Evolutionary conservation across 2,113 vertebrate genomes (phyloP).

Genomic region (Phrynosoma blainvillii): DNA sequence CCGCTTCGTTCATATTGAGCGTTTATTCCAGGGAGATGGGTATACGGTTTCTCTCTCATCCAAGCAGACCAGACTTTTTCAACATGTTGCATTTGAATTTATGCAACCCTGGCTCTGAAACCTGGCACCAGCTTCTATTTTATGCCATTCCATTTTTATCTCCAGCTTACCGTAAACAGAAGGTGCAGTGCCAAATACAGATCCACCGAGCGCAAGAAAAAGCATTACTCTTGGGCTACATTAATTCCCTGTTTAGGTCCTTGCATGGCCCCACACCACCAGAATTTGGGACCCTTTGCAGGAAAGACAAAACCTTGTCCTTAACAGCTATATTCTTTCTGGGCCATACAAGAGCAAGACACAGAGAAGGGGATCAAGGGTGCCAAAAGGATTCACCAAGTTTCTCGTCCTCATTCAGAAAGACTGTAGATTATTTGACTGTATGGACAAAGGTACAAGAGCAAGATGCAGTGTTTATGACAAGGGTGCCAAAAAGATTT

Average conservation of each 20-base stretch:
- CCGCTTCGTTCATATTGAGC: slow-evolving; percentile 72
- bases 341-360: not conserved
- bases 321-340: not conserved
- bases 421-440: no score
- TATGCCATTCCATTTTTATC: slow-evolving; percentile 40
- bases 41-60: slow-evolving; percentile 56
- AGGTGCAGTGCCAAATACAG: slow-evolving; percentile 14
- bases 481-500: no score
- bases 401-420: no score
- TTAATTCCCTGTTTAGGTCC: slow-evolving; percentile 33
- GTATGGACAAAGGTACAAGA: no score
- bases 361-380: not conserved
- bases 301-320: not conserved
- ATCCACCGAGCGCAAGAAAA: not conserved
- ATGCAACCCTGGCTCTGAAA: slow-evolving; percentile 46
- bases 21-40: slow-evolving; percentile 69
- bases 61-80: slow-evolving; percentile 43
- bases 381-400: no score
- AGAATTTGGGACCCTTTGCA: not conserved
- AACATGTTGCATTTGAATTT: slow-evolving; percentile 54
- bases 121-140: slow-evolving; percentile 38
- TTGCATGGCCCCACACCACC: not conserved
- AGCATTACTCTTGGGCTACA: not conserved
- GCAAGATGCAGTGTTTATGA: no score
- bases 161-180: not conserved